These are phyloP conservation scores for Dendrolimus kikuchii DNA, from an alignment of 1,140 invertebrate species.

Conservation along the genomic window DNA sequence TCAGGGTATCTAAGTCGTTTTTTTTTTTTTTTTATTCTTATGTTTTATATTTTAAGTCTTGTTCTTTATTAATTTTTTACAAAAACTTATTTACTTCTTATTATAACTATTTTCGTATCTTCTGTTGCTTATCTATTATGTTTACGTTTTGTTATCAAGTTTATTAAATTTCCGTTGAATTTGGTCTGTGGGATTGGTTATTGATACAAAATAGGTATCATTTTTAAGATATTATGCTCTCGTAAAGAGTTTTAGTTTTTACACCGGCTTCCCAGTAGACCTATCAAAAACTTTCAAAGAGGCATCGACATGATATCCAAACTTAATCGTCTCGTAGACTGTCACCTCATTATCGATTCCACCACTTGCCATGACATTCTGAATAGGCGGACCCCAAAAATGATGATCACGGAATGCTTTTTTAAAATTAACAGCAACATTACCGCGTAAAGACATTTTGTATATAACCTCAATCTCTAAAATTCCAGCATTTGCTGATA, in stretches of 20 bases:
- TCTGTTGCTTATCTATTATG: too few relatives aligned
- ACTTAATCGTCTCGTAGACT: slow-evolving; percentile 26
- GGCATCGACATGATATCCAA: slow-evolving; percentile 37
- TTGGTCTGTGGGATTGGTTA: too few relatives aligned
- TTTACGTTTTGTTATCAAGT: too few relatives aligned
- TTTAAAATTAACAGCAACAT: slow-evolving; percentile 42
- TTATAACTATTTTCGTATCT: too few relatives aligned
- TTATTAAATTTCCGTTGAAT: too few relatives aligned
- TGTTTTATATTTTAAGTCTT: too few relatives aligned
- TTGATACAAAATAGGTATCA: too few relatives aligned
- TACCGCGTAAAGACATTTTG: slow-evolving; percentile 27
- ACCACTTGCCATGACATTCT: slow-evolving; percentile 29
- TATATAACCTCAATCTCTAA: slow-evolving; percentile 43
- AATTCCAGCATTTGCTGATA: slow-evolving; percentile 35
- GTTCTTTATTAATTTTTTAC: too few relatives aligned
- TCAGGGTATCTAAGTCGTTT: too few relatives aligned
- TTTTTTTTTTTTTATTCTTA: too few relatives aligned
- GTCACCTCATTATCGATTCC: slow-evolving; percentile 30
- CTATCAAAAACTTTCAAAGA: slow-evolving; percentile 41
- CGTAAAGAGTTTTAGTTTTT: not conserved
- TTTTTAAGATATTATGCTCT: too few relatives aligned
- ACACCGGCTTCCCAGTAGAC: slow-evolving; percentile 21
- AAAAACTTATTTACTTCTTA: too few relatives aligned
- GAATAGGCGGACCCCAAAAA: slow-evolving; percentile 40
- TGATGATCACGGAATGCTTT: slow-evolving; percentile 32